These are phyloP conservation scores for Phalanger gymnotis DNA, from an alignment of 2,797 vertebrate species.

Conservation along the genomic window DNA sequence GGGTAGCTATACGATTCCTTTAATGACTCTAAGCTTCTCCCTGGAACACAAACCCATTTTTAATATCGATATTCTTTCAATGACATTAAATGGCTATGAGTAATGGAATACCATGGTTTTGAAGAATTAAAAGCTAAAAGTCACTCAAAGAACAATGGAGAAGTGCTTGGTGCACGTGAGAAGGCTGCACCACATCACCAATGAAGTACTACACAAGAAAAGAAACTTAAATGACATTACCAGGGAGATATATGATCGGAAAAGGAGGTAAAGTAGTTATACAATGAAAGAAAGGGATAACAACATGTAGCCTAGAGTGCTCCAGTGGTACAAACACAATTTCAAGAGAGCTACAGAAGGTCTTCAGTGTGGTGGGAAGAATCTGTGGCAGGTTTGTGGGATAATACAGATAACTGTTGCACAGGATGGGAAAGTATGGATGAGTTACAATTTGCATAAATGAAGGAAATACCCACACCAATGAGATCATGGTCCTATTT, in stretches of 20 bases:
- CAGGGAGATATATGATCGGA: too few species aligned
- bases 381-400: background rate
- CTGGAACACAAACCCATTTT: background rate
- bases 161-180: background rate
- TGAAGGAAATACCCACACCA: background rate
- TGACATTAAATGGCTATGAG: background rate
- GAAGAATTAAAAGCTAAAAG: background rate
- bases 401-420: background rate
- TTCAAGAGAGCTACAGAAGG: background rate
- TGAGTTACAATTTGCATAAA: background rate
- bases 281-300: background rate
- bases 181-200: background rate
- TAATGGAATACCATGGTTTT: background rate
- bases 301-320: background rate
- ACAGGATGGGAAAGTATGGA: background rate
- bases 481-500: background rate
- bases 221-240: background rate
- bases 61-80: background rate
- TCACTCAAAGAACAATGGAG: background rate
- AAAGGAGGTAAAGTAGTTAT: background rate
- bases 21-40: background rate
- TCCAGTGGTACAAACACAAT: background rate
- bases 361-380: background rate
- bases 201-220: background rate
- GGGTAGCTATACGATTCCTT: too few species aligned